Base-by-base conservation (phyloP, 2,797 vertebrate genomes). In the Sebastes melanostomus region DNA sequence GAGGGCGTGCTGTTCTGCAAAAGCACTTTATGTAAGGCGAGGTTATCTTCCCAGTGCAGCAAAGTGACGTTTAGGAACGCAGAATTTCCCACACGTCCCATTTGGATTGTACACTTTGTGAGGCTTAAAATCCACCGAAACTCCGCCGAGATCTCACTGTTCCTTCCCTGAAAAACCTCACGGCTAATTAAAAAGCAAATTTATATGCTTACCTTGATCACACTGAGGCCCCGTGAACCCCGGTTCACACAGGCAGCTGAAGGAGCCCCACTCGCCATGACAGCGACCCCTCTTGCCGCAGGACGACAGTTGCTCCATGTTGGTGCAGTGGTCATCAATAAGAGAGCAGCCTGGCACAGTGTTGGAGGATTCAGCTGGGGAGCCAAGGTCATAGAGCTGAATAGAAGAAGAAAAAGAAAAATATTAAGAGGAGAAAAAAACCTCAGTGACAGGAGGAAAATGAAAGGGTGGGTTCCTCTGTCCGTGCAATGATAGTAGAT, bases 321-420 rank as follows among this genome's bases (percentile, higher is more conserved):
- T 93, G 83, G 94, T 87, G 87, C 97, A 98, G 86, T 93, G 95
- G 71, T 94, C 94, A 66, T 96, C 96, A 0, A 91, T 95, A 83
- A 96, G 92, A 25, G 82, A 74, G 80, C 97, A 98, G 66, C 96
- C 96, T 1, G 96, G 95, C 38, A 93, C 80, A 71, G 95, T 96
- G 75, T 94, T 94, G 73, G 86, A 83, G 4, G 96, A 96, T 86
- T 97, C 97, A 18, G 96, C 95, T 2, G 97, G 96, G 81, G 95
- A 94, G 34, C 96, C 96, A 70, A 97, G 96, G 94, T 98, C 96
- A 71, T 97, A 97, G 0, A 97, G 89, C 97, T 98, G 88, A 79
- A 85, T 24, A 30, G 66, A 72, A 73, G 55, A 65, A 66, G 20
- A 82, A 30, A 24, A 46, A 65, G n/a, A 74, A 76, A 54, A n/a